Evolutionary conservation across 2,113 vertebrate genomes (phyloP), one percentile per base, ranked within the genome.

Genomic region (Crotalus horridus): DNA sequence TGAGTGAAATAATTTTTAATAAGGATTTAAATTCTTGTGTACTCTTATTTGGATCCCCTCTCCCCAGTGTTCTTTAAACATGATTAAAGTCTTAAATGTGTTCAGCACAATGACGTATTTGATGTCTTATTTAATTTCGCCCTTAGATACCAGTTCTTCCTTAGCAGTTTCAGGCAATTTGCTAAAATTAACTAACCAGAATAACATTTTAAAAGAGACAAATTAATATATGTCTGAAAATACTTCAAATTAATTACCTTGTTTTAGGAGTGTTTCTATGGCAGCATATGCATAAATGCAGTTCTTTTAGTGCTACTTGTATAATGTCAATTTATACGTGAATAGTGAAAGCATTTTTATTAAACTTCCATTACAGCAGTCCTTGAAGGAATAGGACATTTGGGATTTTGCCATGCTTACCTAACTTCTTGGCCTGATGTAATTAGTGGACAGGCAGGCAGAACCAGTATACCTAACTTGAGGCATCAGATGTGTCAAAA

Each of bases 161-260:
- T 39, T 56, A 54, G 21, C 33, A 43, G 12, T 92, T 92, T 64
- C 58, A 64, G n/a, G 6, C 56, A 29, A 53, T 26, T 92, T 51
- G 9, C 91, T 48, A 64, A 69, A 69, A 92, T 64, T 64, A 87
- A 88, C 46, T 54, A 59, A 87, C 48, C 58, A 29, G 20, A 86
- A 43, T 8, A 88, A 88, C 87, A 48, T 43, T 92, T 69, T 9
- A 53, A 54, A 15, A 61, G 29, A 64, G 9, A 88, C 10, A 39
- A 39, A 39, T 92, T 87, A 53, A 64, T 92, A 88, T 59, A 87
- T 87, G 24, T 88, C 85, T 91, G 91, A 56, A 48, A 91, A 91
- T 64, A 86, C 54, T n/a, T 26, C 39, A 88, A 21, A 10, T 3
- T 20, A 87, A 53, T 64, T 91, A 48, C 85, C 15, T 13, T 55